These are phyloP conservation scores for Mactra quadrangularis DNA, from an alignment of 1,140 invertebrate genomes.

Conservation along the genomic window DNA sequence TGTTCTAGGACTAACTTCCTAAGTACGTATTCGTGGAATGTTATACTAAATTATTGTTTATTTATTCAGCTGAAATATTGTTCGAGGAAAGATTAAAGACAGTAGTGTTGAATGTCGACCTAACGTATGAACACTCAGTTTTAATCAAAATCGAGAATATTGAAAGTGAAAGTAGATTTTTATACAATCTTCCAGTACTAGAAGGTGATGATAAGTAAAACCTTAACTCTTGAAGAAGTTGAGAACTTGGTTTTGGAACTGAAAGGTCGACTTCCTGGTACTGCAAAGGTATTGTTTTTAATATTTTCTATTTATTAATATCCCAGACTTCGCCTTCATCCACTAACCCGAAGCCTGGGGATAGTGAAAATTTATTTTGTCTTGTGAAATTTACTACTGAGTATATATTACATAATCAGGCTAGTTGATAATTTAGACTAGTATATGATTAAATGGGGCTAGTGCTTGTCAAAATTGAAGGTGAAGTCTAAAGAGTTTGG, in stretches of 20 bases:
- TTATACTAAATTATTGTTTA: background rate
- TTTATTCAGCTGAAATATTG: background rate
- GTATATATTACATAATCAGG: background rate
- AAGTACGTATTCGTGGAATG: too few relatives aligned
- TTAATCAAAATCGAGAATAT: background rate
- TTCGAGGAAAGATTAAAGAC: background rate
- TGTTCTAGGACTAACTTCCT: too few relatives aligned
- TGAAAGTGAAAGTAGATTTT: background rate
- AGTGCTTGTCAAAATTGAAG: too few relatives aligned
- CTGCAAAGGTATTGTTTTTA: conserved; percentile 59
- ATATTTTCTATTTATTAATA: background rate
- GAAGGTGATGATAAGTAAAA: conserved; percentile 60
- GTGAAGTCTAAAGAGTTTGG: too few relatives aligned
- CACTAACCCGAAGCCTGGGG: too few relatives aligned
- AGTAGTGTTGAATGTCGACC: background rate
- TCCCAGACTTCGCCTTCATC: background rate
- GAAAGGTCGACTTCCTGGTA: conserved; percentile 54
- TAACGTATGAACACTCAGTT: background rate
- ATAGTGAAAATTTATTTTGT: background rate
- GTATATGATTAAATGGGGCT: background rate
- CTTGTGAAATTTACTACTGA: background rate
- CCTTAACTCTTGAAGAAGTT: conserved; percentile 49
- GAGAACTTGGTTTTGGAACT: conserved; percentile 51
- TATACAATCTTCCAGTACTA: background rate
- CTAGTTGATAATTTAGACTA: background rate